Evolutionary conservation across 2,797 vertebrate species (phyloP).

Genomic region (Pampus argenteus): DNA sequence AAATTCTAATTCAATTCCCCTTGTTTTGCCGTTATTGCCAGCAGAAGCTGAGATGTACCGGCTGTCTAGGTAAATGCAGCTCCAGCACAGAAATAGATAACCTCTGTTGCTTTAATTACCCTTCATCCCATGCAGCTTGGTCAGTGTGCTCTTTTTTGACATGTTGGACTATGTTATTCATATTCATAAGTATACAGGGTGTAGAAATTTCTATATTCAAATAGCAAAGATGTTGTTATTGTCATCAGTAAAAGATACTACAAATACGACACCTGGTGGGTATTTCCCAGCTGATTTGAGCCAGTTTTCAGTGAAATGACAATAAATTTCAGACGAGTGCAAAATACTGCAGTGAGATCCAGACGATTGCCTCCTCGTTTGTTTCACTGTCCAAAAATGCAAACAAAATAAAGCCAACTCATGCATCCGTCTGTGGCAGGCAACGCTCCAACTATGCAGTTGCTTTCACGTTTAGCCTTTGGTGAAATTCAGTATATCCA

Average conservation of each 20-base stretch:
- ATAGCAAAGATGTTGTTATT: background rate
- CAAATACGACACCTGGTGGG: background rate
- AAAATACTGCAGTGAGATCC: conserved; percentile 12
- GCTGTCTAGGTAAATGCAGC: conserved; percentile 50
- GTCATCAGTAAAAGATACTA: background rate
- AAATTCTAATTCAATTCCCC: conserved; percentile 79
- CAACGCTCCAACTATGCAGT: conserved; percentile 28
- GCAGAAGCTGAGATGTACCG: conserved; percentile 54
- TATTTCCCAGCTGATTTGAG: conserved; percentile 28
- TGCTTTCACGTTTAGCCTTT: conserved; percentile 46
- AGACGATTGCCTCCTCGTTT: conserved; percentile 28
- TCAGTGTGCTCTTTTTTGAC: conserved; percentile 39
- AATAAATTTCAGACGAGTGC: conserved; percentile 9
- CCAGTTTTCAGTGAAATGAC: conserved; percentile 13
- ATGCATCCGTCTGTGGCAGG: conserved; percentile 28
- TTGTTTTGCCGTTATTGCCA: conserved; percentile 57
- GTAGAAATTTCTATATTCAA: conserved; percentile 1
- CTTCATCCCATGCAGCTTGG: conserved; percentile 58
- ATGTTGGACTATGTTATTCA: conserved; percentile 35
- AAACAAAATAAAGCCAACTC: conserved; percentile 41
- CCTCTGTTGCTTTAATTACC: conserved; percentile 75
- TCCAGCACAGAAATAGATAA: conserved; percentile 58
- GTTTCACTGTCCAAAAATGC: conserved; percentile 19
- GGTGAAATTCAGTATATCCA: conserved; percentile 56
- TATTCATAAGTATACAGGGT: conserved; percentile 20